These are phyloP conservation scores for Tiliacea aurago DNA, from an alignment of 2,888 invertebrate species.

Conservation along the genomic window DNA sequence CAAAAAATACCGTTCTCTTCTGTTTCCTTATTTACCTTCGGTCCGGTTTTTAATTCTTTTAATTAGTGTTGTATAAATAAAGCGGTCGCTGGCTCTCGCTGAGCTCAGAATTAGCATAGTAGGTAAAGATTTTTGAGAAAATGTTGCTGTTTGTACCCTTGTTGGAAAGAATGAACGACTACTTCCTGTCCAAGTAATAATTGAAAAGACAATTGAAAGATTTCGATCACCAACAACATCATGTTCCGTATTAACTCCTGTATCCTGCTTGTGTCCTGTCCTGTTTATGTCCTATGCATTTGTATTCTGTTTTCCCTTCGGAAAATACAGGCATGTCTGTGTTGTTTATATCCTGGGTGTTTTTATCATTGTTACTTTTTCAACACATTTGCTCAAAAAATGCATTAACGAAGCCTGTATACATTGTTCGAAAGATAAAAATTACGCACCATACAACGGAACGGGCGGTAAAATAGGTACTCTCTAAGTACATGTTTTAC, in stretches of 20 bases:
- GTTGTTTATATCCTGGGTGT: too few relatives aligned
- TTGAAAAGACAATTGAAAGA: not conserved
- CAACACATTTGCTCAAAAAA: too few relatives aligned
- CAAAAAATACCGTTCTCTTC: not conserved
- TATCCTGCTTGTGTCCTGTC: too few relatives aligned
- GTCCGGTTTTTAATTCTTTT: slow-evolving; percentile 28
- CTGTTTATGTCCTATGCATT: too few relatives aligned
- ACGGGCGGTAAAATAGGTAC: too few relatives aligned
- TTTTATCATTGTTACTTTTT: too few relatives aligned
- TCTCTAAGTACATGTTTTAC: too few relatives aligned
- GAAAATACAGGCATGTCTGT: too few relatives aligned
- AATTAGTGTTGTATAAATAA: slow-evolving; percentile 31
- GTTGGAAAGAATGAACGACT: not conserved
- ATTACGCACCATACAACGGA: too few relatives aligned
- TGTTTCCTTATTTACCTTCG: slow-evolving; percentile 12
- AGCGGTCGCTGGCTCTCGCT: slow-evolving; percentile 13
- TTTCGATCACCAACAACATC: not conserved
- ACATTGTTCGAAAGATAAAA: too few relatives aligned
- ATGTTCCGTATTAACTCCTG: not conserved
- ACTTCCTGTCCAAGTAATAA: not conserved
- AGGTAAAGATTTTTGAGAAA: slow-evolving; percentile 1
- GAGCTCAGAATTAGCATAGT: slow-evolving; percentile 26
- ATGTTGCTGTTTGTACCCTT: not conserved
- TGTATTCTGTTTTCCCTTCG: too few relatives aligned
- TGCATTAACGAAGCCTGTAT: too few relatives aligned